These are phyloP conservation scores for Lordiphosa fenestrarum DNA, from an alignment of 2,888 invertebrate species.

Conservation along the genomic window DNA sequence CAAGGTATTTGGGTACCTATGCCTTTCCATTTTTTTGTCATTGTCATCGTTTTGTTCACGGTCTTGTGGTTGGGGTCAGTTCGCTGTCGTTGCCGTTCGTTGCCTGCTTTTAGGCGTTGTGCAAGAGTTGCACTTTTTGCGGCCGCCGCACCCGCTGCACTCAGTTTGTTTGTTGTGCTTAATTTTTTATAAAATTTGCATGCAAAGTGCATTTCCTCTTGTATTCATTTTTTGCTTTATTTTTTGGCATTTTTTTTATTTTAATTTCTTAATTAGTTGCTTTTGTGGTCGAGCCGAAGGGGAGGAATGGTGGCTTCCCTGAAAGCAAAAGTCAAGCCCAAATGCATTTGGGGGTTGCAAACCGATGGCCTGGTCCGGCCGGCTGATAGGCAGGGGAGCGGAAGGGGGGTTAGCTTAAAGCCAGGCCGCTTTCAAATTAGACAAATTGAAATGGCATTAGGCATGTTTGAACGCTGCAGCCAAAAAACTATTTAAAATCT, in stretches of 20 bases:
- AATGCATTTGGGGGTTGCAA: conserved; percentile 38
- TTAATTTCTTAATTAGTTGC: conserved; percentile 73
- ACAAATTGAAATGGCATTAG: conserved; percentile 61
- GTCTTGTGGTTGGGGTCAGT: conserved; percentile 16
- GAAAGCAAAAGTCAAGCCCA: conserved; percentile 40
- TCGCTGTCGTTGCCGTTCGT: conserved; percentile 18
- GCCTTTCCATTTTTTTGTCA: conserved; percentile 49
- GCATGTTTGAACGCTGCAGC: conserved; percentile 50
- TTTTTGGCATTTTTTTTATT: conserved; percentile 43
- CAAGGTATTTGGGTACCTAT: conserved; percentile 50
- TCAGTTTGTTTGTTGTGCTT: conserved; percentile 55
- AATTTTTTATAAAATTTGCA: conserved; percentile 74
- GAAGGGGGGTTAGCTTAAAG: conserved; percentile 20
- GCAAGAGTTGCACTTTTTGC: conserved; percentile 69
- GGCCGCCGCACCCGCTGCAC: conserved; percentile 23
- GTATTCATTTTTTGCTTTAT: conserved; percentile 16
- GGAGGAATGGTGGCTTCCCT: background rate
- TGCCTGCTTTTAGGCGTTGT: conserved; percentile 50
- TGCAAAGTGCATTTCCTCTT: conserved; percentile 66
- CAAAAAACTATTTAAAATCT: conserved; percentile 68
- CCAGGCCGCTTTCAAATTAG: conserved; percentile 48
- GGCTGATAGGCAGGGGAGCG: no score
- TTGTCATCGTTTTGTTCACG: conserved; percentile 66
- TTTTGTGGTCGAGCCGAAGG: conserved; percentile 46
- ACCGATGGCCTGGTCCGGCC: no score